Conservation (phyloP, 2,113 vertebrate species). For the Alectura lathami region DNA sequence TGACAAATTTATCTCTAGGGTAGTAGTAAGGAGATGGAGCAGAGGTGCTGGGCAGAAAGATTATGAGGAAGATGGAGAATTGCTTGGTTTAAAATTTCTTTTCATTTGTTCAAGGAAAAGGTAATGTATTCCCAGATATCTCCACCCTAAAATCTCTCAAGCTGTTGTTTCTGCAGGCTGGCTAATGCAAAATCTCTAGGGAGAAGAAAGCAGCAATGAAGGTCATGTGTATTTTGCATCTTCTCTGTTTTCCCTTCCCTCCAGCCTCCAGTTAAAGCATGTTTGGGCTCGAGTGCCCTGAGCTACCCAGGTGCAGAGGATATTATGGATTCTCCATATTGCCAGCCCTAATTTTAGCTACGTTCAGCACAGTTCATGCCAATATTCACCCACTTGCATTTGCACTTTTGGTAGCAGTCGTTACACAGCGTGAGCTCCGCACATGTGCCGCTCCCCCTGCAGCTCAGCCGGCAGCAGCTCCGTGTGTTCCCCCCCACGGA, state of each 20-base stretch:
- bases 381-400: conserved; percentile 33
- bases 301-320: conserved; percentile 24
- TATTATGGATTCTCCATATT: conserved; percentile 16
- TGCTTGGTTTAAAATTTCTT: neutral
- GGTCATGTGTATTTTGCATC: neutral
- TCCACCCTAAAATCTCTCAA: neutral
- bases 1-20: neutral
- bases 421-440: conserved; percentile 5
- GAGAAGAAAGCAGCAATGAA: neutral
- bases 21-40: neutral
- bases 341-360: conserved; percentile 38
- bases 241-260: neutral
- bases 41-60: neutral
- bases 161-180: neutral
- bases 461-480: neutral
- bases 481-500: neutral
- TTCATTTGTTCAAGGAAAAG: neutral
- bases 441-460: neutral
- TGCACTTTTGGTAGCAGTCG: conserved; percentile 14
- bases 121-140: neutral
- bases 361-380: neutral
- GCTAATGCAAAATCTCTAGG: neutral
- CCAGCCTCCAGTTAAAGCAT: neutral
- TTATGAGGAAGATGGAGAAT: neutral
- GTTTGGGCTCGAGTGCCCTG: neutral